These are phyloP conservation scores for Phenganax stokvisi DNA, from an alignment of 92 coral and sea anemone genomes.

Conservation along the genomic window DNA sequence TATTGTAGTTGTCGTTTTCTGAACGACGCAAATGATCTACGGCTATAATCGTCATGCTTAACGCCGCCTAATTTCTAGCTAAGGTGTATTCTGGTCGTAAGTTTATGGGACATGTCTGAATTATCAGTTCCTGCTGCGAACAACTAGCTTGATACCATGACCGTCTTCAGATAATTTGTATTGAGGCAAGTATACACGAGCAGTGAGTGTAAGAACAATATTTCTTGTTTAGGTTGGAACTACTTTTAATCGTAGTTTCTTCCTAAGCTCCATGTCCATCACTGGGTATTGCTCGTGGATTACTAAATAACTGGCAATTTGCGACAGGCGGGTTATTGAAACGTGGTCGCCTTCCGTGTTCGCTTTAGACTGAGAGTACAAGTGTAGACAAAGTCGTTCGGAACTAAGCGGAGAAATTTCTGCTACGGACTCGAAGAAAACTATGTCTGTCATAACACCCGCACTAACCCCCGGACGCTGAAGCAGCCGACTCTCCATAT, in stretches of 20 bases:
- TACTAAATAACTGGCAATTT: conserved; percentile 77
- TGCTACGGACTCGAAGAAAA: conserved; percentile 88
- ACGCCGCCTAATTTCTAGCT: too few species aligned
- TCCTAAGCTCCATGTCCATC: conserved; percentile 42
- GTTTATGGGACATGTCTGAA: too few species aligned
- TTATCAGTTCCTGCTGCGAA: too few species aligned
- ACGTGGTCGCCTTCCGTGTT: conserved; percentile 56
- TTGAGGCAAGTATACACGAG: too few species aligned
- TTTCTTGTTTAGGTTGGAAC: background rate
- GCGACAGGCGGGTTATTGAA: conserved; percentile 78
- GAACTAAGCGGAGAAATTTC: conserved; percentile 93
- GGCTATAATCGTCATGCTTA: too few species aligned
- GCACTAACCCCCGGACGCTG: conserved; percentile 70
- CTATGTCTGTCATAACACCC: conserved; percentile 94
- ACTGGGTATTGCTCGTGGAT: conserved; percentile 67
- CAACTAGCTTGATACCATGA: too few species aligned
- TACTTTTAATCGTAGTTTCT: conserved; percentile 1
- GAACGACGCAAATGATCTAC: too few species aligned
- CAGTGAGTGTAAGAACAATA: too few species aligned
- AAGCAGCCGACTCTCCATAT: conserved; percentile 74
- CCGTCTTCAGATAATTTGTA: too few species aligned
- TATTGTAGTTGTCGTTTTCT: too few species aligned
- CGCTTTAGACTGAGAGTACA: conserved; percentile 76
- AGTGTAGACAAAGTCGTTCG: conserved; percentile 74
- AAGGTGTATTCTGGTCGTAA: too few species aligned